These are phyloP conservation scores for Aporophyla lueneburgensis DNA, from an alignment of 2,888 invertebrate species.

Conservation along the genomic window DNA sequence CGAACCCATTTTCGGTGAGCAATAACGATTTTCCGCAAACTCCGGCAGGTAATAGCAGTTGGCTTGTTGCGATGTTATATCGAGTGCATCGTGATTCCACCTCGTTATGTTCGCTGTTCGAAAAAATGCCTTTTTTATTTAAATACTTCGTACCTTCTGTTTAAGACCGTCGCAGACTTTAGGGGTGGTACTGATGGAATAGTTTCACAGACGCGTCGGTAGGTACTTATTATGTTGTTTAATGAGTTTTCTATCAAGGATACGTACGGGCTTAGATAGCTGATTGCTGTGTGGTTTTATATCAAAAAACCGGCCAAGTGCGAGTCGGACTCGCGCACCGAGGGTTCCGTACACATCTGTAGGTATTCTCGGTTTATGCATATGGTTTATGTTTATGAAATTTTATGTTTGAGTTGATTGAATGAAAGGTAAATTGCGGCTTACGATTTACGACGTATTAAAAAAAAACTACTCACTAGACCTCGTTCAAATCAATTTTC, in stretches of 20 bases:
- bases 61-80: constrained; percentile 78
- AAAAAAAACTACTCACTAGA: too few relatives aligned
- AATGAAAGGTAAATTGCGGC: too few relatives aligned
- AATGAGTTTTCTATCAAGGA: constrained; percentile 37
- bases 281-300: background rate
- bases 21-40: constrained; percentile 83
- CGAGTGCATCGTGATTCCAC: constrained; percentile 78
- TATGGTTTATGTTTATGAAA: too few relatives aligned
- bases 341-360: too few relatives aligned
- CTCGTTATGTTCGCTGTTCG: constrained; percentile 68
- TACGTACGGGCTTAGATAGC: background rate
- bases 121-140: constrained; percentile 57
- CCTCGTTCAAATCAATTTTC: too few relatives aligned
- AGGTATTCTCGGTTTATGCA: too few relatives aligned
- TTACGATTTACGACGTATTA: too few relatives aligned
- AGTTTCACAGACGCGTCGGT: constrained; percentile 12
- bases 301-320: too few relatives aligned
- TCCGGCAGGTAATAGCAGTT: constrained; percentile 79
- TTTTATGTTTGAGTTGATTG: too few relatives aligned
- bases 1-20: constrained; percentile 69
- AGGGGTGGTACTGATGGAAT: constrained; percentile 3
- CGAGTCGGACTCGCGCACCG: too few relatives aligned
- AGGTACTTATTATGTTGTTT: constrained; percentile 1
- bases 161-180: constrained; percentile 21
- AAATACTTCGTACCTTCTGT: constrained; percentile 43